phyloP scores from a whole-genome alignment of 92 coral and sea anemone genomes.

The Isaurus tuberculatus region DNA sequence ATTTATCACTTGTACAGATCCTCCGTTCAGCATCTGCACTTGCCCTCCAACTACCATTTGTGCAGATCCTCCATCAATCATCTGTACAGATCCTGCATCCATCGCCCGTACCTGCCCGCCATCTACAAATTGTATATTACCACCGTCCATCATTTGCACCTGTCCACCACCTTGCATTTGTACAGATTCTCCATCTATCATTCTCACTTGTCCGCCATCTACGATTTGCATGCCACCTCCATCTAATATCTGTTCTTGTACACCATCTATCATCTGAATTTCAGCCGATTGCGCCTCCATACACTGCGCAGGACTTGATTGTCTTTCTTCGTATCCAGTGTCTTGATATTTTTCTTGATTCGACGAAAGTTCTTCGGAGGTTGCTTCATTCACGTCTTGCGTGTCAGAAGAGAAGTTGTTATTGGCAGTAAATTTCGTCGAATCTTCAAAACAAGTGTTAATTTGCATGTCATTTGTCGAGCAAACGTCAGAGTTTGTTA shows the following conservation, averaged over 20 bases:
- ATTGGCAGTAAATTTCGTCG: background rate
- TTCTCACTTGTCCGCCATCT: background rate
- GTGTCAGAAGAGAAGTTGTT: constrained; percentile 3
- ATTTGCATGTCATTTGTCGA: constrained; percentile 36
- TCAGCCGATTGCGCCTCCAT: constrained; percentile 18
- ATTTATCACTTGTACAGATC: background rate
- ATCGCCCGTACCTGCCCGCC: background rate
- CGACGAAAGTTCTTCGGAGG: background rate
- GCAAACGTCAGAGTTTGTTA: constrained; percentile 8
- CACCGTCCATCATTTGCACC: background rate
- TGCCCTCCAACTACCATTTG: background rate
- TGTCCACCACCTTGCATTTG: background rate
- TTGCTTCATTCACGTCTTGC: constrained; percentile 34
- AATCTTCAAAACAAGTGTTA: constrained; percentile 6
- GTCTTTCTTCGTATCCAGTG: background rate
- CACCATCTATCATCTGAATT: background rate
- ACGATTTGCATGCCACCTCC: background rate
- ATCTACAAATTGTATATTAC: background rate
- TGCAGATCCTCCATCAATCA: background rate
- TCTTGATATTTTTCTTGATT: background rate
- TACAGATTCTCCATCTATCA: background rate
- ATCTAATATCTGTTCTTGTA: background rate
- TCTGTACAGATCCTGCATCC: background rate
- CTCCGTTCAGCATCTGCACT: constrained; percentile 1
- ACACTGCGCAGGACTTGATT: background rate